A percentile compares a stretch with the other conserved stretches of the same genome.
phyloP scores from a whole-genome alignment of 1,140 invertebrate species.

The Scaptomyza hsui region DNA sequence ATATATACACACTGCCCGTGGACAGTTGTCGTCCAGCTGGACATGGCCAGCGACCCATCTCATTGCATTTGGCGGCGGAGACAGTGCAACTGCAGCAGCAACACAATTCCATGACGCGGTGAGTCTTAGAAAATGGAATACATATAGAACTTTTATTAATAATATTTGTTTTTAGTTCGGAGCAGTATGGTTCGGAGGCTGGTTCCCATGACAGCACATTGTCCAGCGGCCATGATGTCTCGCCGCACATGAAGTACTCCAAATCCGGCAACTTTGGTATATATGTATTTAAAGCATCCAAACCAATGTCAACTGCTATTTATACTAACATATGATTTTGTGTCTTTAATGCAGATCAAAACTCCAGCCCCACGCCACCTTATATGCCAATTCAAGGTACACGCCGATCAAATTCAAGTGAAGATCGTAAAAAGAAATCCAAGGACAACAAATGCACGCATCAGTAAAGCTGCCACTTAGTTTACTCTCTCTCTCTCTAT shows the following conservation, averaged over 20 bases:
- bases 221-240: slow-evolving; percentile 65
- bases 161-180: slow-evolving; percentile 38
- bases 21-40: slow-evolving; percentile 67
- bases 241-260: slow-evolving; percentile 75
- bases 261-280: slow-evolving; percentile 81
- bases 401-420: slow-evolving; percentile 86
- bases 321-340: slow-evolving; percentile 25
- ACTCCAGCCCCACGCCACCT: slow-evolving; percentile 86
- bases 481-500: background rate
- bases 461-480: slow-evolving; percentile 58
- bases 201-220: slow-evolving; percentile 70
- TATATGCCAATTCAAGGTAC: slow-evolving; percentile 93
- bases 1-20: slow-evolving; percentile 81
- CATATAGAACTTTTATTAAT: too few species aligned
- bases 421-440: slow-evolving; percentile 85
- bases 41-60: slow-evolving; percentile 53
- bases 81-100: slow-evolving; percentile 58
- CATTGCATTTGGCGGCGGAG: slow-evolving; percentile 67
- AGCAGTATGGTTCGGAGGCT: slow-evolving; percentile 67
- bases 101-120: slow-evolving; percentile 81
- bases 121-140: background rate
- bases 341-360: slow-evolving; percentile 79
- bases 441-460: slow-evolving; percentile 84
- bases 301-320: background rate
- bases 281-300: slow-evolving; percentile 70